Evolutionary conservation across 2,113 vertebrate species (phyloP).

Genomic region (Gracilinanus agilis): DNA sequence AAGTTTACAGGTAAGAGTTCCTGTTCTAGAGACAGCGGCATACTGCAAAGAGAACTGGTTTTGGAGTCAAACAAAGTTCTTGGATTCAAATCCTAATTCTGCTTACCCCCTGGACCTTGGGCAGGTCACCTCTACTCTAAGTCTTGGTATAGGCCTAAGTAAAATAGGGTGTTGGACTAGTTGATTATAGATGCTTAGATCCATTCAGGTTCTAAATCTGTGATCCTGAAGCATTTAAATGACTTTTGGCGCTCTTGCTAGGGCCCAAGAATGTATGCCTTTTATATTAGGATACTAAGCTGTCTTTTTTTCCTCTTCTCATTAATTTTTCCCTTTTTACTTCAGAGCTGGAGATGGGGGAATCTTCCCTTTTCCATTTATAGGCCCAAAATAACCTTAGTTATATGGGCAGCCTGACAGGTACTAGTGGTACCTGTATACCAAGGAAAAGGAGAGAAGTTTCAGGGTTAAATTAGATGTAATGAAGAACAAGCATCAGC

Average conservation of each 20-base stretch:
- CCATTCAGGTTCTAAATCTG: neutral
- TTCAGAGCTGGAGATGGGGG: neutral
- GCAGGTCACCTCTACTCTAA: neutral
- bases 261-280: neutral
- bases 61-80: too few relatives aligned
- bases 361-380: constrained; percentile 8
- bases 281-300: neutral
- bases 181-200: neutral
- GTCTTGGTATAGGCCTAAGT: neutral
- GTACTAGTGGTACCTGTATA: constrained; percentile 21
- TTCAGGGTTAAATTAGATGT: neutral
- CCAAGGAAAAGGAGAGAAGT: constrained; percentile 51
- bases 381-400: constrained; percentile 23
- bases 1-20: neutral
- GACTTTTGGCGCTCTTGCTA: neutral
- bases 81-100: too few relatives aligned
- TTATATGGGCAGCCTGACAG: neutral
- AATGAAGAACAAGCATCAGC: constrained; percentile 6
- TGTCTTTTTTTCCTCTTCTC: neutral
- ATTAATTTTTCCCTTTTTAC: constrained; percentile 15
- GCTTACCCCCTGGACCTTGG: too few relatives aligned
- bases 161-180: neutral
- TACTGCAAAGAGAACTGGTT: too few relatives aligned
- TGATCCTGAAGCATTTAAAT: neutral
- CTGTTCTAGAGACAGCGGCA: neutral